Base-by-base conservation (phyloP, 2,888 invertebrate genomes). In the Diadegma fenestrale region DNA sequence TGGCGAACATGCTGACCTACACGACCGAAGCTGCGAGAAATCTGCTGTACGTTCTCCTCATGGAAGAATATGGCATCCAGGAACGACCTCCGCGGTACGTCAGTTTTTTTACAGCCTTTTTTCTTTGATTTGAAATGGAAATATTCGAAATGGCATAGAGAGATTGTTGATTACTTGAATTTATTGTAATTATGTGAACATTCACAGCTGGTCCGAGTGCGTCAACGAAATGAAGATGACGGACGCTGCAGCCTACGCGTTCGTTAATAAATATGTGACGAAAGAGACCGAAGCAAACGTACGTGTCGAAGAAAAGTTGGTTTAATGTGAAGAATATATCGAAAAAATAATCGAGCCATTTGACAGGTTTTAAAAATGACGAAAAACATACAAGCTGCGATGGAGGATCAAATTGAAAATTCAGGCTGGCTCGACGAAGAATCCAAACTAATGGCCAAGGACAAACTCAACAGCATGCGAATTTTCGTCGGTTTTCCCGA, bases 371-470 rank as follows among this genome's bases (percentile, higher is more conserved):
- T 90, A 64, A 94, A 94, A 80, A 95, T 96, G 95, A 94, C 95
- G 51, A 91, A 92, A 12, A 94, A 95, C 88, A 94, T 96, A 22
- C 92, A 94, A 69, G 91, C 92, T 75, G 94, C 95, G 0, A 95
- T 96, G 90, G 93, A 94, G 82, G 92, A 94, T 58, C 93, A 95
- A 77, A 92, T 96, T 14, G 88, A 91, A 10, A 91, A 93, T 2
- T 93, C 95, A 48, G 94, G 94, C 48, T 96, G 96, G 96, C 95
- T 96, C 95, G 95, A 95, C 85, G 92, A 92, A 10, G 92, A 92
- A 51, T 95, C 95, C 0, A 95, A 94, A 88, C 86, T 89, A 22
- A 92, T 94, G 5, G 95, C 95, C 0, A 92, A 94, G 69, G 93
- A 94, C 48, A 96, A 96, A 92, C 94, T 93, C 3, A 90, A 93